Evolutionary conservation across 2,797 vertebrate genomes (phyloP).

Genomic region (Gobio occitaniae): DNA sequence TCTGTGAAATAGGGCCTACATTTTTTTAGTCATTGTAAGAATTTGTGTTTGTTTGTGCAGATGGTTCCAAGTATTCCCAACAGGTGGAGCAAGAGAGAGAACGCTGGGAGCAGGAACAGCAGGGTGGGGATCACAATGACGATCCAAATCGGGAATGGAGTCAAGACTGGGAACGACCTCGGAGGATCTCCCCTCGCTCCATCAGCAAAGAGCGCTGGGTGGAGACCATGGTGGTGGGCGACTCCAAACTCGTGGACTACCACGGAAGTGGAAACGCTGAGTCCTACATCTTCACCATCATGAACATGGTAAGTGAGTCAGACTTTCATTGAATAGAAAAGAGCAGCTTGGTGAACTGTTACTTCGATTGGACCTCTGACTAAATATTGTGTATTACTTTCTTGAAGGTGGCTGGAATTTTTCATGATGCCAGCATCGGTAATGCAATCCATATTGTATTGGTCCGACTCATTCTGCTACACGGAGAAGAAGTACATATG

Average conservation of each 20-base stretch:
- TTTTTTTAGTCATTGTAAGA: too few relatives aligned
- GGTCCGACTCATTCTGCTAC: constrained; percentile 93
- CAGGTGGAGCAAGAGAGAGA: constrained; percentile 81
- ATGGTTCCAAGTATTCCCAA: constrained; percentile 71
- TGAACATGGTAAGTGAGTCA: constrained; percentile 90
- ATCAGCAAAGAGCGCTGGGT: constrained; percentile 97
- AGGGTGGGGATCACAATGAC: not conserved
- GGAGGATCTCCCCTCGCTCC: constrained; percentile 82
- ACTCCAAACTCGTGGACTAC: constrained; percentile 95
- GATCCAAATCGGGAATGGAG: not conserved
- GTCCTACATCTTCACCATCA: constrained; percentile 96
- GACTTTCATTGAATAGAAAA: not conserved
- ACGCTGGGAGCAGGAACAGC: constrained; percentile 82
- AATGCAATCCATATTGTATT: constrained; percentile 95
- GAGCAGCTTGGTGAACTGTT: not conserved
- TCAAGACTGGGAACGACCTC: constrained; percentile 38
- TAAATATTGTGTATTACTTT: constrained; percentile 27
- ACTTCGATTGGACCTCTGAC: not conserved
- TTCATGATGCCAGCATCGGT: constrained; percentile 95
- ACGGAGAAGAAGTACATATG: constrained; percentile 91
- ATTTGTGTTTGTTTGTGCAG: constrained; percentile 69
- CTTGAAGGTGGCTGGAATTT: constrained; percentile 90
- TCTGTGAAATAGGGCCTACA: too few relatives aligned
- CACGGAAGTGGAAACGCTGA: constrained; percentile 93
- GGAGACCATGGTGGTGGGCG: constrained; percentile 95